Conservation (phyloP, 1,140 invertebrate genomes). For the Drosophila equinoxialis region DNA sequence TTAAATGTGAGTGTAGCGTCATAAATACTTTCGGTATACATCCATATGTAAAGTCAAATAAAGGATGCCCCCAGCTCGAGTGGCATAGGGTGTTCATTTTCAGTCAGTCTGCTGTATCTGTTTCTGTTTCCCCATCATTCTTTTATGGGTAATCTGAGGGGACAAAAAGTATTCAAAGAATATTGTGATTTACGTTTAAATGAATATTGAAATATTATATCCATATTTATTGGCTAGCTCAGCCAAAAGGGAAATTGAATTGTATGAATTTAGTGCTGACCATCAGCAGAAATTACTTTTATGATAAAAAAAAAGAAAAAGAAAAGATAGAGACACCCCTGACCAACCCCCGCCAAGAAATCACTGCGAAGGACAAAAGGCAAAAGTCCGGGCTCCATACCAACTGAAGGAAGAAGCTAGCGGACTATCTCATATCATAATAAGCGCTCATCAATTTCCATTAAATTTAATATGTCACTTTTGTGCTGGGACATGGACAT, state of each 20-base stretch:
- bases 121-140: conserved; percentile 4
- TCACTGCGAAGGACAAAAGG: conserved; percentile 39
- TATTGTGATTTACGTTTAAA: conserved; percentile 66
- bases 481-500: conserved; percentile 47
- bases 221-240: conserved; percentile 65
- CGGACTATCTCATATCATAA: conserved; percentile 78
- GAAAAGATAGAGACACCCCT: conserved; percentile 34
- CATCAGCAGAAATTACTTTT: conserved; percentile 79
- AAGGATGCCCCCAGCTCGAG: too few species aligned
- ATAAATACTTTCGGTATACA: too few species aligned
- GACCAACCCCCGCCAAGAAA: conserved; percentile 26
- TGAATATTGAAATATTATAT: conserved; percentile 82
- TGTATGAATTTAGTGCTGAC: conserved; percentile 74
- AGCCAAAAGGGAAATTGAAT: conserved; percentile 73
- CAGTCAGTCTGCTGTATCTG: neutral
- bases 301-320: conserved; percentile 65
- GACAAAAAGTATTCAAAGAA: conserved; percentile 36
- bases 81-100: too few species aligned
- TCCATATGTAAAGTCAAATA: too few species aligned
- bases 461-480: conserved; percentile 82
- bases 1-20: conserved; percentile 68
- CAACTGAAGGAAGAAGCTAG: conserved; percentile 6
- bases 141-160: conserved; percentile 49
- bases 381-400: neutral
- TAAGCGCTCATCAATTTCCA: conserved; percentile 81